Conservation (phyloP, 2,113 vertebrate species). For the Bos taurus region DNA sequence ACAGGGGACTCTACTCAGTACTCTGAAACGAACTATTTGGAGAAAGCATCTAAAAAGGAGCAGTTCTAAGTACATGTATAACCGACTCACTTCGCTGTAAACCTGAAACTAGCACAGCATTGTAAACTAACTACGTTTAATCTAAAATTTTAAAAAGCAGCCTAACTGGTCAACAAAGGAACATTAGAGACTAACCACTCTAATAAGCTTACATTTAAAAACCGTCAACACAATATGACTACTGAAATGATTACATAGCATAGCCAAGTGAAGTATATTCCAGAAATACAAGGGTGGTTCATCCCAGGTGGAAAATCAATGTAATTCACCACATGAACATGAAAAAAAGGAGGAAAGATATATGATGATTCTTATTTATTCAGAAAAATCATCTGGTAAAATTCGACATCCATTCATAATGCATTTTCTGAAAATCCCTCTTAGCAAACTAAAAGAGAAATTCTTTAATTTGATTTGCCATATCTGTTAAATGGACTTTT, state of each 20-base stretch:
- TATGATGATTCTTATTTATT: background rate
- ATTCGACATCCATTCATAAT: background rate
- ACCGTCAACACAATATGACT: background rate
- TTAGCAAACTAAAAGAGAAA: background rate
- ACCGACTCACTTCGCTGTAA: background rate
- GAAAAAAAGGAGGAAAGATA: background rate
- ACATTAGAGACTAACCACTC: background rate
- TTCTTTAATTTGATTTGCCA: background rate
- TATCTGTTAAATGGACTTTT: background rate
- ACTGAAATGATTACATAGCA: background rate
- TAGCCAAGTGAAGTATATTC: background rate
- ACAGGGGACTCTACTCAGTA: background rate
- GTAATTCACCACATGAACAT: background rate
- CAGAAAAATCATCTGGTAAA: background rate
- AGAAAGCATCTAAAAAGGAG: background rate
- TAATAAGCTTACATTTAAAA: background rate
- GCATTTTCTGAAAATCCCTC: background rate
- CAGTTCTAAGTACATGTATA: background rate
- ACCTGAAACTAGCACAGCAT: background rate
- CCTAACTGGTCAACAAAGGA: background rate
- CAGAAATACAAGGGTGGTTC: background rate
- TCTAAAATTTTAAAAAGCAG: background rate
- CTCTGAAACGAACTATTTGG: background rate
- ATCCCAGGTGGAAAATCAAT: background rate
- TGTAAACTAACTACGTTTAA: background rate